A percentile compares a stretch with the other conserved stretches of the same genome.
These are phyloP conservation scores for Apogon talboti DNA, from an alignment of 2,797 vertebrate species.

Conservation along the genomic window DNA sequence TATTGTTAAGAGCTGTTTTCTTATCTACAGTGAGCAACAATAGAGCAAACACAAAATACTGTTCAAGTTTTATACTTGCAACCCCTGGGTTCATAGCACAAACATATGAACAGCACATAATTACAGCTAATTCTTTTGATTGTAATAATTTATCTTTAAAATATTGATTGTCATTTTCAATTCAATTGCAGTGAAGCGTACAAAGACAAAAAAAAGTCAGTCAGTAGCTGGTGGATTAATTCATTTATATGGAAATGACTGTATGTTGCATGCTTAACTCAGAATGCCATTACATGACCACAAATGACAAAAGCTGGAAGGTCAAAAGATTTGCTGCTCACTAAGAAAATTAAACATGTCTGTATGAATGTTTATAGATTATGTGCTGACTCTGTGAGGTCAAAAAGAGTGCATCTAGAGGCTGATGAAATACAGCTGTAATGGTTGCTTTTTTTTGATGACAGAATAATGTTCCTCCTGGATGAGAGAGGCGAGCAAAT, in stretches of 20 bases:
- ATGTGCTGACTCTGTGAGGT: conserved; percentile 23
- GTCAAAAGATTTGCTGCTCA: conserved; percentile 11
- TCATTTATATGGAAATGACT: neutral
- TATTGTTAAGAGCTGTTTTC: neutral
- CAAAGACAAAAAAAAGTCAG: neutral
- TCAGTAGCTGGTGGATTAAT: neutral
- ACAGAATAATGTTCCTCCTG: conserved; percentile 31
- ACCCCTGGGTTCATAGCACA: neutral
- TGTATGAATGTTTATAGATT: conserved; percentile 23
- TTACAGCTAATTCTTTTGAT: neutral
- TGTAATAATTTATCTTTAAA: neutral
- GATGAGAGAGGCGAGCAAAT: conserved; percentile 28
- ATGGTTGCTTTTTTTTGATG: conserved; percentile 41
- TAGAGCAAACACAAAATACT: conserved; percentile 17
- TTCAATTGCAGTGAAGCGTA: conserved; percentile 11
- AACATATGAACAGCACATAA: conserved; percentile 15
- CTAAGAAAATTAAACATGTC: conserved; percentile 13
- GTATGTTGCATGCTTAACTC: conserved; percentile 7
- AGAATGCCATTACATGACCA: neutral
- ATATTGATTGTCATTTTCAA: conserved; percentile 6
- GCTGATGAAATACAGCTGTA: conserved; percentile 55
- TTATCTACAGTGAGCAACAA: conserved; percentile 12
- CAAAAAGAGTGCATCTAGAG: conserved; percentile 39
- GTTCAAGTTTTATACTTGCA: neutral
- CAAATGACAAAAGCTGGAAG: conserved; percentile 7